A percentile compares a stretch with the other conserved stretches of the same genome.
Conservation (phyloP, 1,140 invertebrate species). For the Nephila pilipes region DNA sequence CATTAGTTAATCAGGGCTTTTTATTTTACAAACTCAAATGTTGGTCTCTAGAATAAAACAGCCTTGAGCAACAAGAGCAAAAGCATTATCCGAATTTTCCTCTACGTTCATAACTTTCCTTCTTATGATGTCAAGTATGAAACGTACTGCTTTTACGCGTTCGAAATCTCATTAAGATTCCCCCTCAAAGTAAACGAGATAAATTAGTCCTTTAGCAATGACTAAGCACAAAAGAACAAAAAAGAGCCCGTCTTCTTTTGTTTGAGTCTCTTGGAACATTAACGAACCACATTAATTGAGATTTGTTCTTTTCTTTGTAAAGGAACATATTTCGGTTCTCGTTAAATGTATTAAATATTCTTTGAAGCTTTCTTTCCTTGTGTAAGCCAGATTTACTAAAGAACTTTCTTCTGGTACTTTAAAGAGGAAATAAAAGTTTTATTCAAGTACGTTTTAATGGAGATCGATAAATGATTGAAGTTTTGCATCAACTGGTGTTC, state of each 20-base stretch:
- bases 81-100: not conserved
- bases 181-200: not conserved
- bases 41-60: not conserved
- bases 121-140: not conserved
- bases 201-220: not conserved
- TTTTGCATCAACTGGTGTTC: too few relatives aligned
- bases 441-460: not conserved
- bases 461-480: not conserved
- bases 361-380: not conserved
- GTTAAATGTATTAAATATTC: not conserved
- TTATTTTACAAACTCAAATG: too few relatives aligned
- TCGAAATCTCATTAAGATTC: slow-evolving; percentile 1
- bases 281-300: not conserved
- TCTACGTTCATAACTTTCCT: not conserved
- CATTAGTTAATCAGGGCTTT: too few relatives aligned
- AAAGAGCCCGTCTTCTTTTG: not conserved
- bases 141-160: not conserved
- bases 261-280: not conserved
- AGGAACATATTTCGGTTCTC: not conserved
- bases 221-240: not conserved
- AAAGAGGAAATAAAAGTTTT: not conserved
- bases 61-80: not conserved
- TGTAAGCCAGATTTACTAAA: not conserved
- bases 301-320: not conserved
- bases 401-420: not conserved